Conservation (phyloP, 2,888 invertebrate species). For the Chloroclystis v-ata region DNA sequence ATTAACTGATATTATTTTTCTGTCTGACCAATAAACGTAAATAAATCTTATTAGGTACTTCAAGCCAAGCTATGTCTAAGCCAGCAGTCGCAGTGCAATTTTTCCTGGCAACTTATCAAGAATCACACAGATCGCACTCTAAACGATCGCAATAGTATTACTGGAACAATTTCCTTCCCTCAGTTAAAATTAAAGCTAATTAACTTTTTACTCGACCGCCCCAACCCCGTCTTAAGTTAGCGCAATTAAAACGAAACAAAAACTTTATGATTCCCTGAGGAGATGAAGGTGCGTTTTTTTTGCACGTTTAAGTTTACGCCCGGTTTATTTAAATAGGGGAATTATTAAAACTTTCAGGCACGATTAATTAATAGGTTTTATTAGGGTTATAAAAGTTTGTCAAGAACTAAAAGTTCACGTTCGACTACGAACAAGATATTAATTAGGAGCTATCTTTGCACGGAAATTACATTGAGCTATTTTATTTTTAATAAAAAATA, state of each 20-base stretch:
- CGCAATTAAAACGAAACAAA: constrained; percentile 70
- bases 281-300: constrained; percentile 36
- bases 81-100: neutral
- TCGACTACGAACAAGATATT: no score
- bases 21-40: no score
- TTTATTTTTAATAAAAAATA: no score
- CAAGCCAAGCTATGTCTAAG: neutral
- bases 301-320: constrained; percentile 22
- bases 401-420: no score
- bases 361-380: constrained; percentile 3
- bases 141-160: constrained; percentile 33
- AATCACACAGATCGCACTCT: constrained; percentile 4
- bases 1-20: no score
- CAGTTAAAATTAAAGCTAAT: constrained; percentile 70
- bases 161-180: constrained; percentile 38
- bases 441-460: no score
- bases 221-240: constrained; percentile 29
- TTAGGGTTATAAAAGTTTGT: neutral
- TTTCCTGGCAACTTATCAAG: constrained; percentile 9
- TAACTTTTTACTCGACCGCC: constrained; percentile 62
- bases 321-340: constrained; percentile 26
- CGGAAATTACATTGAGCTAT: no score
- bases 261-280: constrained; percentile 61
- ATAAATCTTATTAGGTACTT: no score
- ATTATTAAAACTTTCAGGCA: constrained; percentile 20